Percentiles rank a stretch among this genome's conserved stretches.
Evolutionary conservation across 92 coral and sea anemone genomes (phyloP).

Genomic region (Palythoa heliodiscus): DNA sequence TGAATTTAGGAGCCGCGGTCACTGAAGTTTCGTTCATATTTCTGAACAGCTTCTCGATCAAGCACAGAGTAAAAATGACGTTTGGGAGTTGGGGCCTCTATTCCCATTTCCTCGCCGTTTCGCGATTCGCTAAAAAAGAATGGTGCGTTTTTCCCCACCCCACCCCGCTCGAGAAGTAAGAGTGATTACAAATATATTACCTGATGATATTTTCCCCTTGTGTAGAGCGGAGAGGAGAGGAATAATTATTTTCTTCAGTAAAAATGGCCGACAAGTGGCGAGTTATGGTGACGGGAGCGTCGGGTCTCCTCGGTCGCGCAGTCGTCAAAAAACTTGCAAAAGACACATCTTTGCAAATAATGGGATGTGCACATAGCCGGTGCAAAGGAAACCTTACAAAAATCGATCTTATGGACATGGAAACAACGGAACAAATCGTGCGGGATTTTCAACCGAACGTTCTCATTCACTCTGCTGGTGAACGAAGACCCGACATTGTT

Average conservation of each 20-base stretch:
- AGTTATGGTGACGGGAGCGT: constrained; percentile 82
- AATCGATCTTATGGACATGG: constrained; percentile 75
- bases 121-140: too few relatives aligned
- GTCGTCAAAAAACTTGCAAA: constrained; percentile 66
- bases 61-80: too few relatives aligned
- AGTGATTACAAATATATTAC: not conserved
- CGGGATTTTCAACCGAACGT: constrained; percentile 77
- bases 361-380: constrained; percentile 85
- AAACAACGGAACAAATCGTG: constrained; percentile 71
- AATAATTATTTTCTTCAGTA: not conserved
- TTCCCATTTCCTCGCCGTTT: too few relatives aligned
- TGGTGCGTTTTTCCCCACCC: too few relatives aligned
- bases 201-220: not conserved
- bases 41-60: too few relatives aligned
- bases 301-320: constrained; percentile 90
- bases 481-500: constrained; percentile 84
- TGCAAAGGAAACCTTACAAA: constrained; percentile 66
- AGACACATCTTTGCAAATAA: constrained; percentile 62
- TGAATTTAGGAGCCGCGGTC: too few relatives aligned
- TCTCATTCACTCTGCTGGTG: constrained; percentile 81
- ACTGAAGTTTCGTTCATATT: too few relatives aligned
- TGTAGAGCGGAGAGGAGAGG: not conserved
- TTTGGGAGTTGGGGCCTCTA: too few relatives aligned
- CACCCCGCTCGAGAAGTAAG: not conserved
- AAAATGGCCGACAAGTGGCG: constrained; percentile 72